Percentiles rank a stretch among this genome's conserved stretches.
Conservation (phyloP, 2,888 invertebrate genomes). For the Erebia epiphron region DNA sequence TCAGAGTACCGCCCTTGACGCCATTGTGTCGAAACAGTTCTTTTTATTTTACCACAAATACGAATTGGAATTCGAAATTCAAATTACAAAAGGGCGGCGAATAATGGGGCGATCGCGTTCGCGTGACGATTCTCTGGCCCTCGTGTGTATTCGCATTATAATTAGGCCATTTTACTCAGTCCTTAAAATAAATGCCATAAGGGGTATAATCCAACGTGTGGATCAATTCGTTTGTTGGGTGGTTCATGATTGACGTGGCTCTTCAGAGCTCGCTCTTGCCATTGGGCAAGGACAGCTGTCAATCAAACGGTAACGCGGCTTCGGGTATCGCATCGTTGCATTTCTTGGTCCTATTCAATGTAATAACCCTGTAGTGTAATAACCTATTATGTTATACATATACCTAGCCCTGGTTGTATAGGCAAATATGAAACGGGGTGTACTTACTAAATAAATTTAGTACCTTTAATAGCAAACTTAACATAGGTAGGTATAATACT, state of each 20-base stretch:
- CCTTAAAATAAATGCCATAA: constrained; percentile 51
- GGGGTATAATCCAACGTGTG: constrained; percentile 51
- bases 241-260: constrained; percentile 88
- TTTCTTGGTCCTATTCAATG: constrained; percentile 46
- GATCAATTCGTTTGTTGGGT: constrained; percentile 56
- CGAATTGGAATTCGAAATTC: constrained; percentile 83
- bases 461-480: neutral
- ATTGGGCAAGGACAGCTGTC: constrained; percentile 92
- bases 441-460: neutral
- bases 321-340: constrained; percentile 64
- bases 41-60: constrained; percentile 83
- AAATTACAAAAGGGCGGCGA: constrained; percentile 82
- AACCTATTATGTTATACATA: neutral
- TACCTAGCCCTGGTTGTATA: neutral
- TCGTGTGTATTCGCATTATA: constrained; percentile 62
- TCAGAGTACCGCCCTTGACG: constrained; percentile 83
- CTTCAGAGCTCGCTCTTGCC: constrained; percentile 89
- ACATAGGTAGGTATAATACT: neutral
- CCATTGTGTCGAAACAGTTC: constrained; percentile 82
- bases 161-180: constrained; percentile 51
- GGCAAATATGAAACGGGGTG: neutral
- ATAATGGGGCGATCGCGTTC: constrained; percentile 82
- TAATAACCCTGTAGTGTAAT: neutral
- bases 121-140: constrained; percentile 66
- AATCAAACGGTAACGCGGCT: constrained; percentile 84